Percentiles rank a stretch among this genome's conserved stretches.
phyloP scores from a whole-genome alignment of 2,113 vertebrate species.

The Chiloscyllium plagiosum region DNA sequence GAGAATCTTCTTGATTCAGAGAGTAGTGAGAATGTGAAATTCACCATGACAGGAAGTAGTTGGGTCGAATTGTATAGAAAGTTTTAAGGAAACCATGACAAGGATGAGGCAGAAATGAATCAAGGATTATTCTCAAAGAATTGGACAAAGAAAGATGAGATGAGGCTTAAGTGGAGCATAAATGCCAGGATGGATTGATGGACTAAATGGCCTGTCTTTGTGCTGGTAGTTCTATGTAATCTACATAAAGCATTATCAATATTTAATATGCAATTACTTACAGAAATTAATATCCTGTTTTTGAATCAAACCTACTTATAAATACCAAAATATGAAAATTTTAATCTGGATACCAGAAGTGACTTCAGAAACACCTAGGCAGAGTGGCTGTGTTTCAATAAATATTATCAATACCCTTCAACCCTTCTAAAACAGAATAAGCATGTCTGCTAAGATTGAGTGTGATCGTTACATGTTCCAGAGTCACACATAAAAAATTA shows the following conservation, averaged over 20 bases:
- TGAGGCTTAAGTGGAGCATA: background rate
- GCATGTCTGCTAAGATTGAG: background rate
- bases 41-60: background rate
- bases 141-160: background rate
- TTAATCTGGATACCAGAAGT: background rate
- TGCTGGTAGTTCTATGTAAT: background rate
- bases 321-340: background rate
- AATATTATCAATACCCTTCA: background rate
- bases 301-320: background rate
- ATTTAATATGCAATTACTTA: background rate
- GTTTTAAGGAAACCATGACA: background rate
- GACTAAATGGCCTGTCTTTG: background rate
- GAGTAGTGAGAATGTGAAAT: background rate
- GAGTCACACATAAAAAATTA: background rate
- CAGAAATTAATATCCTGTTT: background rate
- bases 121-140: background rate
- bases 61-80: background rate
- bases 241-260: background rate
- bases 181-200: background rate
- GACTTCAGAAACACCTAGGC: background rate
- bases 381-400: background rate
- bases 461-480: background rate
- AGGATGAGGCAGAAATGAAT: background rate
- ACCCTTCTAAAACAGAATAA: background rate
- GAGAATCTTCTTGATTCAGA: background rate